Evolutionary conservation across 2,797 vertebrate genomes (phyloP).

Genomic region (Ctenopoma multispine): DNA sequence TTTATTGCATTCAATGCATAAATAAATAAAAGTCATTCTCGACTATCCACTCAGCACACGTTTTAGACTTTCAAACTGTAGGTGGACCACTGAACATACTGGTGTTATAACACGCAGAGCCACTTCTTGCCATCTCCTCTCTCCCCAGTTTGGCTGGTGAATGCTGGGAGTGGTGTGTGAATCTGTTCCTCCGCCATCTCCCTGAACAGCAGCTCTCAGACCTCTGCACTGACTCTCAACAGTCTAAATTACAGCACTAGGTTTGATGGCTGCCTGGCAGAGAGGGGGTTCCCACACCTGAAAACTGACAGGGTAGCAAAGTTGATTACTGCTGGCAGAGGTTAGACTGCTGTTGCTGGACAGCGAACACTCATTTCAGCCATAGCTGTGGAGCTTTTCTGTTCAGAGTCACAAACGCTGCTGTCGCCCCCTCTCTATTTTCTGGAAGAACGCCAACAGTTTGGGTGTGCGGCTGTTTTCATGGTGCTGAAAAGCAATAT

Average conservation of each 20-base stretch:
- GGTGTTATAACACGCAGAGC: neutral
- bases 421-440: conserved; percentile 28
- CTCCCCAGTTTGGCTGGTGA: conserved; percentile 18
- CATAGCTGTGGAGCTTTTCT: conserved; percentile 41
- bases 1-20: neutral
- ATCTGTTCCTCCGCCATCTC: conserved; percentile 60
- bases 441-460: conserved; percentile 54
- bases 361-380: conserved; percentile 48
- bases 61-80: conserved; percentile 1
- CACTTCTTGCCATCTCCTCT: conserved; percentile 25
- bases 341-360: conserved; percentile 44
- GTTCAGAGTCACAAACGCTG: conserved; percentile 36
- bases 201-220: conserved; percentile 47
- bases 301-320: conserved; percentile 52
- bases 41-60: neutral
- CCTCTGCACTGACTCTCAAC: conserved; percentile 55
- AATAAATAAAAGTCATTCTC: neutral
- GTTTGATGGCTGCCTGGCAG: conserved; percentile 69
- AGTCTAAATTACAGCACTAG: conserved; percentile 57
- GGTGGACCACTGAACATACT: no score
- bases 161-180: conserved; percentile 64
- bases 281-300: conserved; percentile 70
- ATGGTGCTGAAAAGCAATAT: conserved; percentile 58
- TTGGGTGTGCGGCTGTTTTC: conserved; percentile 64
- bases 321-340: conserved; percentile 60